These are phyloP conservation scores for Sussaba pulchella DNA, from an alignment of 2,888 invertebrate genomes.

Conservation along the genomic window DNA sequence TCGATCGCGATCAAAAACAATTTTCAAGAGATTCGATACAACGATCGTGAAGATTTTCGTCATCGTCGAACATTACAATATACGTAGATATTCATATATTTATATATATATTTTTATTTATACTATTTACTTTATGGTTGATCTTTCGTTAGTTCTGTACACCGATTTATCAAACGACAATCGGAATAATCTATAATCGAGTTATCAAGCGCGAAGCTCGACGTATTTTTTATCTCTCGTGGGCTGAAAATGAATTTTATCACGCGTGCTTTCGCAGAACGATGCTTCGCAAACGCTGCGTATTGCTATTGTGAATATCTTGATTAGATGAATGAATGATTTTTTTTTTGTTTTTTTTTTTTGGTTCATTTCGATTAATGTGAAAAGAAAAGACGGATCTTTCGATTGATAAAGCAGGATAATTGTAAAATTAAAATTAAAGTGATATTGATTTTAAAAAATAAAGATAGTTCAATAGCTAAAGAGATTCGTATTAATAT, in stretches of 20 bases:
- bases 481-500: conserved; percentile 14
- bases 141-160: conserved; percentile 72
- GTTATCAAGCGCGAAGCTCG: conserved; percentile 67
- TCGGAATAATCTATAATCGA: conserved; percentile 42
- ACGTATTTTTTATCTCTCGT: conserved; percentile 49
- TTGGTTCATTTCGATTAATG: background rate
- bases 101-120: conserved; percentile 40
- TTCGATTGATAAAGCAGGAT: background rate
- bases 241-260: conserved; percentile 1
- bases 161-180: conserved; percentile 73
- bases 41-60: conserved; percentile 2
- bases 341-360: background rate
- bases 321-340: conserved; percentile 18
- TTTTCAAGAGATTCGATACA: background rate
- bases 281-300: conserved; percentile 25
- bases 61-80: conserved; percentile 46
- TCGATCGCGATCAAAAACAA: background rate
- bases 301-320: conserved; percentile 16
- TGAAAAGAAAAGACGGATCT: background rate
- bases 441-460: background rate
- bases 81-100: conserved; percentile 17
- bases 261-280: conserved; percentile 21
- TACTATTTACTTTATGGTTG: conserved; percentile 62
- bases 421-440: conserved; percentile 21
- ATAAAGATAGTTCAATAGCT: background rate